phyloP scores from a whole-genome alignment of 1,140 invertebrate genomes.

The Pemphigus obesinymphae region DNA sequence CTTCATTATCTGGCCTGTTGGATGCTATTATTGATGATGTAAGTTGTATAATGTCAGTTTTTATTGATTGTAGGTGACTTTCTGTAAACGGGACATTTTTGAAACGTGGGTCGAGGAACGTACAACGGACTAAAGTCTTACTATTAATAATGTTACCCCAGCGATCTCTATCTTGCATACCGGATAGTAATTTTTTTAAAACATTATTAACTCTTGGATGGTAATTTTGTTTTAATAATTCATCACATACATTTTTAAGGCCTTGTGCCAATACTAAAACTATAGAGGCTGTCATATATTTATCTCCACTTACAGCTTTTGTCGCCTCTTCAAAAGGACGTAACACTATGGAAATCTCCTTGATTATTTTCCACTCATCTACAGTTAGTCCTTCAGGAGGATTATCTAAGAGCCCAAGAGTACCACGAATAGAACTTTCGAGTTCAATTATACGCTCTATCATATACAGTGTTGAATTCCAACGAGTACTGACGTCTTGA shows the following conservation, averaged over 20 bases:
- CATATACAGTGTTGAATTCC: background rate
- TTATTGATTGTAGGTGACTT: background rate
- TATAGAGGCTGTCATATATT: constrained; percentile 12
- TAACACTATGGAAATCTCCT: background rate
- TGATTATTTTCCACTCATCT: background rate
- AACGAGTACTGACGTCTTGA: background rate
- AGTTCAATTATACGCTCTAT: background rate
- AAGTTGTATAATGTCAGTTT: background rate
- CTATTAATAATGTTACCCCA: background rate
- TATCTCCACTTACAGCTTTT: background rate
- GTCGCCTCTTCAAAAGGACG: background rate
- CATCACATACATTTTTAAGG: background rate
- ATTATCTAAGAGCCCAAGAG: background rate
- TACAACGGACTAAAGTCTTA: background rate
- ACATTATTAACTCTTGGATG: background rate
- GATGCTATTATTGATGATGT: background rate
- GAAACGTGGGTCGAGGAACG: background rate
- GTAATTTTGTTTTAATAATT: background rate
- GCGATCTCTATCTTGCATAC: background rate
- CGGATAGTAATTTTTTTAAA: background rate
- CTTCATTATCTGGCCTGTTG: background rate
- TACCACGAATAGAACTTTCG: background rate
- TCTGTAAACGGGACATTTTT: background rate
- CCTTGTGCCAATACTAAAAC: background rate
- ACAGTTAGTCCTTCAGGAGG: background rate